Percentiles rank a stretch among this genome's conserved stretches.
These are phyloP conservation scores for Ictidomys tridecemlineatus DNA, from an alignment of 2,113 vertebrate species.

Conservation along the genomic window DNA sequence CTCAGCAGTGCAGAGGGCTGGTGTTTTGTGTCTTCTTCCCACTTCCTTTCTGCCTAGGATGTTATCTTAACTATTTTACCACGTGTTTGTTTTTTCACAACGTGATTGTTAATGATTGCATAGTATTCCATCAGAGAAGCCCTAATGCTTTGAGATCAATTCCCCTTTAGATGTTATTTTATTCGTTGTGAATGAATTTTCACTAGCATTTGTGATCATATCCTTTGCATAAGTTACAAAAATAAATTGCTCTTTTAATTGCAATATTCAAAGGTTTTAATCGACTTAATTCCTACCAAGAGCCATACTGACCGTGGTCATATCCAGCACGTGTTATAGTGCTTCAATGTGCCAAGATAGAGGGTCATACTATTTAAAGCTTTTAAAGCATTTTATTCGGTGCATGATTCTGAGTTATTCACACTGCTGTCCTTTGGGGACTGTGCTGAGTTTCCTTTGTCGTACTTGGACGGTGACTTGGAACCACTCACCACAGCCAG, in stretches of 20 bases:
- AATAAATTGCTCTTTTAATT: background rate
- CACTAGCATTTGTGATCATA: background rate
- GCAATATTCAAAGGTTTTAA: background rate
- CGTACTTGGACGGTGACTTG: background rate
- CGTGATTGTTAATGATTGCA: background rate
- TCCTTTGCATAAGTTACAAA: background rate
- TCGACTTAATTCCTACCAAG: no score
- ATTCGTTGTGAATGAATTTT: background rate
- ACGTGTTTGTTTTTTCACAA: background rate
- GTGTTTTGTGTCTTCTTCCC: background rate
- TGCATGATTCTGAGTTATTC: background rate
- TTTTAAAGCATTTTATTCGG: background rate
- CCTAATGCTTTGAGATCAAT: background rate
- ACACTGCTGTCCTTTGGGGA: background rate
- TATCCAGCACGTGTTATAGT: rapidly evolving
- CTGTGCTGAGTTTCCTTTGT: no score
- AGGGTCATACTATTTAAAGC: background rate
- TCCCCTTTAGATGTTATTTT: rapidly evolving
- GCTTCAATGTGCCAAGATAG: background rate
- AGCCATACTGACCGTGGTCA: rapidly evolving
- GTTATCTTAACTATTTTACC: background rate
- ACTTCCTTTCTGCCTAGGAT: background rate
- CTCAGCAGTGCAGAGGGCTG: rapidly evolving
- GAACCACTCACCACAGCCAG: no score
- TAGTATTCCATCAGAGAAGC: background rate